phyloP scores from a whole-genome alignment of 2,888 invertebrate genomes.

The Cataglyphis cursor region DNA sequence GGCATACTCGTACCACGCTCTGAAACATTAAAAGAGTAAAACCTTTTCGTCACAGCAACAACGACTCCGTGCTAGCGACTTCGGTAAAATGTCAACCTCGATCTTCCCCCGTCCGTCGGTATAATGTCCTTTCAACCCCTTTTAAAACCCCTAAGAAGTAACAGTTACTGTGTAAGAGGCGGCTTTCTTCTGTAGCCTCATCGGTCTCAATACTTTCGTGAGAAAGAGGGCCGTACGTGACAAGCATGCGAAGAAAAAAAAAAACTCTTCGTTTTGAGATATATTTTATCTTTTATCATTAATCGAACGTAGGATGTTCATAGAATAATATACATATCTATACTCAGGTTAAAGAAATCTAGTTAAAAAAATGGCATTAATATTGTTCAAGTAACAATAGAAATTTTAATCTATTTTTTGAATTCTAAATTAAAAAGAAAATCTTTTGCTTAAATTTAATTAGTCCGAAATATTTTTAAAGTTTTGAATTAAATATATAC shows the following conservation, averaged over 20 bases:
- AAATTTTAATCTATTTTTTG: neutral
- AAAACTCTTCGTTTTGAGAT: constrained; percentile 45
- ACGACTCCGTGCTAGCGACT: constrained; percentile 49
- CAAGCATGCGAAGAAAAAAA: constrained; percentile 60
- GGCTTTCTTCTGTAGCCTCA: constrained; percentile 66
- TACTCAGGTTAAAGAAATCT: neutral
- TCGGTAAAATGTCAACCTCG: constrained; percentile 59
- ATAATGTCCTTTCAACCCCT: constrained; percentile 72
- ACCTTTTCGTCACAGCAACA: constrained; percentile 35
- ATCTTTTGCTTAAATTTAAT: neutral
- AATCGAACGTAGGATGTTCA: constrained; percentile 4
- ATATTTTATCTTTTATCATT: constrained; percentile 9
- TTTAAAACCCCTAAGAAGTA: constrained; percentile 76
- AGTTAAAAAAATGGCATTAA: neutral
- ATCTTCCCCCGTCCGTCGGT: constrained; percentile 56
- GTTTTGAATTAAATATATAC: neutral
- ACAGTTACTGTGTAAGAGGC: constrained; percentile 71
- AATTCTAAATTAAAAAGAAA: neutral
- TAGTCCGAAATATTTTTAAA: neutral
- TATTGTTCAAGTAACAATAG: neutral
- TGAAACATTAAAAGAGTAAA: constrained; percentile 57
- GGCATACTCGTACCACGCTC: constrained; percentile 34
- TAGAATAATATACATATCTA: neutral
- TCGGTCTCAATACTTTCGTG: constrained; percentile 68
- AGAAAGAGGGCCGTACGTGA: constrained; percentile 67